Conservation (phyloP, 2,113 vertebrate genomes). For the Ammodytes marinus region DNA sequence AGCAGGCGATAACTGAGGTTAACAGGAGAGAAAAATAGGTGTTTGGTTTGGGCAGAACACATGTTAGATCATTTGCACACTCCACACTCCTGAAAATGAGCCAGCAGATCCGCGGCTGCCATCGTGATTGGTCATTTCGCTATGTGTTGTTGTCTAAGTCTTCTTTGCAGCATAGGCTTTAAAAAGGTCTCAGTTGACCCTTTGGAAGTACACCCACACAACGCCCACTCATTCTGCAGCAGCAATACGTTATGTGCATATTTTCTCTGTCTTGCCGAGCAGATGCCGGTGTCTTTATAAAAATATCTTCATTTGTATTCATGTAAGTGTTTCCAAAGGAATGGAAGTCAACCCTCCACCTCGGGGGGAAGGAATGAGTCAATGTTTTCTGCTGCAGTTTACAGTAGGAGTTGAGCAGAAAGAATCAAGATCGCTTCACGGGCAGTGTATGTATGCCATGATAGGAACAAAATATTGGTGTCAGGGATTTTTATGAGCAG, state of each 20-base stretch:
- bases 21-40: not conserved
- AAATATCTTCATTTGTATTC: conserved; percentile 83
- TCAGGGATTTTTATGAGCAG: conserved; percentile 17
- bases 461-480: conserved; percentile 39
- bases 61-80: conserved; percentile 14
- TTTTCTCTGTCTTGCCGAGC: conserved; percentile 59
- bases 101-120: conserved; percentile 8
- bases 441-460: conserved; percentile 65
- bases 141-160: conserved; percentile 35
- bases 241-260: conserved; percentile 63
- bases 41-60: conserved; percentile 39
- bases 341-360: conserved; percentile 69
- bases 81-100: conserved; percentile 28
- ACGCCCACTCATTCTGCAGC: conserved; percentile 69
- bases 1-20: conserved; percentile 28
- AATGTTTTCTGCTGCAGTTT: conserved; percentile 70
- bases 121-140: conserved; percentile 44
- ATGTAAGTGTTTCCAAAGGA: conserved; percentile 73
- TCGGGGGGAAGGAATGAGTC: conserved; percentile 75
- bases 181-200: conserved; percentile 71
- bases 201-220: conserved; percentile 63
- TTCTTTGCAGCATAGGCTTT: conserved; percentile 57
- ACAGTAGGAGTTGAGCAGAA: conserved; percentile 63
- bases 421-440: conserved; percentile 60
- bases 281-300: conserved; percentile 68